phyloP scores from a whole-genome alignment of 2,113 vertebrate genomes.

The Lucifuga dentata region DNA sequence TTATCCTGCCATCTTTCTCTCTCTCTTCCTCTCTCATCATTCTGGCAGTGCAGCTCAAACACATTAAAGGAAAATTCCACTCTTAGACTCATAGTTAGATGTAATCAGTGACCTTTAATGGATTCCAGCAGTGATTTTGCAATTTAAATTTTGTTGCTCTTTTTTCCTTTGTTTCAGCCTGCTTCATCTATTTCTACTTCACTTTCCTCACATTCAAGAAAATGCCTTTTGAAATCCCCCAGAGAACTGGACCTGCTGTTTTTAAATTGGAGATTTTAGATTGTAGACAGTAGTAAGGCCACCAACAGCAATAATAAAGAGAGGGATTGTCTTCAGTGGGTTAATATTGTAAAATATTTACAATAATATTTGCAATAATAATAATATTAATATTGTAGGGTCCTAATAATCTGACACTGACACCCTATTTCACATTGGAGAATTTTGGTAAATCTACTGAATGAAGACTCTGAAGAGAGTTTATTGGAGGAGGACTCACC shows the following conservation, averaged over 20 bases:
- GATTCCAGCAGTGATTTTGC: background rate
- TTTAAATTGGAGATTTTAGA: background rate
- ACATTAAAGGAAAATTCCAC: conserved; percentile 14
- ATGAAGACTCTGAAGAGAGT: background rate
- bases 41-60: background rate
- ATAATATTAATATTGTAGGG: too few species aligned
- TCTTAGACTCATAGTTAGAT: conserved; percentile 11
- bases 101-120: background rate
- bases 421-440: too few species aligned
- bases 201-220: conserved; percentile 2
- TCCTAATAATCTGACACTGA: too few species aligned
- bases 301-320: background rate
- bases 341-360: conserved; percentile 1
- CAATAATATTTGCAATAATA: too few species aligned
- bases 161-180: background rate
- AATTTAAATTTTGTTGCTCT: background rate
- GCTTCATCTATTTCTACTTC: background rate
- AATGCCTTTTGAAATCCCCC: conserved; percentile 8
- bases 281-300: background rate
- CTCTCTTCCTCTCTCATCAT: background rate
- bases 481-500: background rate
- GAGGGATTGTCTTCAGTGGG: conserved; percentile 4
- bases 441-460: background rate
- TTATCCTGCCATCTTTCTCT: conserved; percentile 23
- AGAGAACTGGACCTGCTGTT: conserved; percentile 11